Evolutionary conservation across 2,797 vertebrate genomes (phyloP).

Genomic region (Todus mexicanus): DNA sequence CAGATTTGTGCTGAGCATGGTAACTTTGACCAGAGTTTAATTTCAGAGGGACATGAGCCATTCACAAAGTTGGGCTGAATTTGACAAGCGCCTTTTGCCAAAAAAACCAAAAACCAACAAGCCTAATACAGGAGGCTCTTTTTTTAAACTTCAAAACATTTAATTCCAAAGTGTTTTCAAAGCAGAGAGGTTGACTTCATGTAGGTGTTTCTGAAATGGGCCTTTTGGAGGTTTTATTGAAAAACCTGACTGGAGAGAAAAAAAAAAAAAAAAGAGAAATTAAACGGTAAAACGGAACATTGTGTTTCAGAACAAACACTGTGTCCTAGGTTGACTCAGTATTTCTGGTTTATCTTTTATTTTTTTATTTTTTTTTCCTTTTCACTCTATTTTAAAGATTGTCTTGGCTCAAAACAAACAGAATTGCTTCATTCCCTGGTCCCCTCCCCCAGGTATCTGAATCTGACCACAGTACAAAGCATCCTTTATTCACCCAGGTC

Average conservation of each 20-base stretch:
- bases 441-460: not conserved
- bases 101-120: slow-evolving; percentile 56
- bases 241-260: slow-evolving; percentile 5
- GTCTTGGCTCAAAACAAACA: slow-evolving; percentile 25
- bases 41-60: slow-evolving; percentile 28
- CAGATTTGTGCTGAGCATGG: not conserved
- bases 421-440: not conserved
- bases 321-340: slow-evolving; percentile 24
- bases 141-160: slow-evolving; percentile 55
- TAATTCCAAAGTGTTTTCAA: slow-evolving; percentile 61
- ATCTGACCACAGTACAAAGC: not conserved
- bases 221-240: slow-evolving; percentile 61
- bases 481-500: not conserved
- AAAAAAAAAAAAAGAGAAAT: not conserved
- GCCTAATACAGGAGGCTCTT: slow-evolving; percentile 13
- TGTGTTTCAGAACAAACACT: slow-evolving; percentile 40
- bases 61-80: slow-evolving; percentile 16
- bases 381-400: not conserved
- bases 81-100: slow-evolving; percentile 32
- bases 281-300: slow-evolving; percentile 43
- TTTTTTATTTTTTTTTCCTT: not conserved
- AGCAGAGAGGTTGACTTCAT: slow-evolving; percentile 52
- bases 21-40: slow-evolving; percentile 4
- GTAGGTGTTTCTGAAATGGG: slow-evolving; percentile 61
- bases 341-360: not conserved